phyloP scores from a whole-genome alignment of 2,888 invertebrate genomes.

The Cephus rjabovi region DNA sequence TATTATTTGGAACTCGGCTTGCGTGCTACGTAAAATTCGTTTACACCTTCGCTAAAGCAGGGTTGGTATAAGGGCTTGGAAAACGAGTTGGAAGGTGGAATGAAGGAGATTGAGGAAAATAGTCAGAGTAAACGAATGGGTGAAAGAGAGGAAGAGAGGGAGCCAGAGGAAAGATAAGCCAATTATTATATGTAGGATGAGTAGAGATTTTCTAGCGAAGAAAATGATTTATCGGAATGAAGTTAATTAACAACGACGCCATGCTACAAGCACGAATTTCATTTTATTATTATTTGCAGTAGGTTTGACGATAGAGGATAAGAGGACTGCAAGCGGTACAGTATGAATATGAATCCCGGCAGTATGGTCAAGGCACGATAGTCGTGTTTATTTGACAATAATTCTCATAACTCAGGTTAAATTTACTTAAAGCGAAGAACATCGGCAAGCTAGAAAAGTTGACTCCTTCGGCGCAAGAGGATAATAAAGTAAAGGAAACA shows the following conservation, averaged over 20 bases:
- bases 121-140: no score
- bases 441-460: neutral
- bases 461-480: neutral
- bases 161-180: neutral
- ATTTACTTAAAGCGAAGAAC: neutral
- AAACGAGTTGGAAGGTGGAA: no score
- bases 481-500: neutral
- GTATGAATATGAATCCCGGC: conserved; percentile 18
- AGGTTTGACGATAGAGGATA: no score
- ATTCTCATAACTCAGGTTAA: conserved; percentile 23
- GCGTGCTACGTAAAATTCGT: no score
- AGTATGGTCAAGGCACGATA: conserved; percentile 33
- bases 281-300: neutral
- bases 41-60: no score
- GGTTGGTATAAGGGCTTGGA: no score
- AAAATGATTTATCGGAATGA: neutral
- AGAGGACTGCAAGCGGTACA: neutral
- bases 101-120: no score
- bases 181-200: neutral
- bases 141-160: neutral
- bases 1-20: no score
- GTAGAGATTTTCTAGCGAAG: neutral
- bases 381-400: conserved; percentile 43
- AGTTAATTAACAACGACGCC: neutral
- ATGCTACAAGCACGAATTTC: neutral